These are phyloP conservation scores for Mobula hypostoma DNA, from an alignment of 2,113 vertebrate genomes.

Conservation along the genomic window DNA sequence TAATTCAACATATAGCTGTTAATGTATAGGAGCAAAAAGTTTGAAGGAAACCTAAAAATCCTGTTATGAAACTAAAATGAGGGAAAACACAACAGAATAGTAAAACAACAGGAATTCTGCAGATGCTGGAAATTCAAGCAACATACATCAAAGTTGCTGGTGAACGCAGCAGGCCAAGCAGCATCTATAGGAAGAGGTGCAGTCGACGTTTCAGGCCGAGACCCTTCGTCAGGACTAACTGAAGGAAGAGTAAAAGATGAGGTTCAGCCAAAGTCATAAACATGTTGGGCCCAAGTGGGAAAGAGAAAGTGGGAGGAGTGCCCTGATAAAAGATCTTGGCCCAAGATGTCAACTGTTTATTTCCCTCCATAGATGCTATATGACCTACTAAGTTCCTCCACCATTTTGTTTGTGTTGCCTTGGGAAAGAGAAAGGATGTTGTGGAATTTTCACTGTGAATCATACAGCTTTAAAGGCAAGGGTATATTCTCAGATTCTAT, in stretches of 20 bases:
- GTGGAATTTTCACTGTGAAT: background rate
- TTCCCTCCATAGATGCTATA: too few species aligned
- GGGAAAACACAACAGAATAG: conserved; percentile 74
- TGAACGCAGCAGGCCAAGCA: too few species aligned
- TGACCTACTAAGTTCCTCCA: too few species aligned
- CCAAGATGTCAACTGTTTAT: too few species aligned
- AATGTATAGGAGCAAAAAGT: background rate
- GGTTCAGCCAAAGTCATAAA: conserved; percentile 63
- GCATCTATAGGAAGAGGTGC: too few species aligned
- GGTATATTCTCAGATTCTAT: background rate
- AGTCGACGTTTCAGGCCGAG: too few species aligned
- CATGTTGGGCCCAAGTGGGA: conserved; percentile 54
- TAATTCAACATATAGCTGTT: background rate
- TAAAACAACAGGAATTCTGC: too few species aligned
- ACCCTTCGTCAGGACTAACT: too few species aligned
- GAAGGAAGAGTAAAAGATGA: conserved; percentile 82
- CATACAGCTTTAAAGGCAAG: background rate
- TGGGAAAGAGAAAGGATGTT: background rate
- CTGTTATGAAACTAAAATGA: conserved; percentile 69
- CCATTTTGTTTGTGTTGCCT: too few species aligned
- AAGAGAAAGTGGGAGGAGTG: background rate
- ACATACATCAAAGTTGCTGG: too few species aligned
- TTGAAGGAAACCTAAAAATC: conserved; percentile 51
- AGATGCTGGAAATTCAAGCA: too few species aligned
- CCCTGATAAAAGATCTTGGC: too few species aligned